phyloP scores from a whole-genome alignment of 2,888 invertebrate species.

The Phortica magna region DNA sequence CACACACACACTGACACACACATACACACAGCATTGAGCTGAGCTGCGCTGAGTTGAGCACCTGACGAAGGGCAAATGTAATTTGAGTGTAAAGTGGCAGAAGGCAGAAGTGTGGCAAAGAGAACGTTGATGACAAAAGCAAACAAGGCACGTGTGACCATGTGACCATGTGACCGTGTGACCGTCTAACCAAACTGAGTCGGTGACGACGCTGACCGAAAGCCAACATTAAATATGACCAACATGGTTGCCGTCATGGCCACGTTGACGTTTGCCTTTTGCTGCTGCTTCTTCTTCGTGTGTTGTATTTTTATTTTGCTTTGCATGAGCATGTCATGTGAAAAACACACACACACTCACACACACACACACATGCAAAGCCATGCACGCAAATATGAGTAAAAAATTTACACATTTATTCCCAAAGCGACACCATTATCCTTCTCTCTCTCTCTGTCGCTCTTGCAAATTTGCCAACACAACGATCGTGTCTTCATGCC shows the following conservation, averaged over 20 bases:
- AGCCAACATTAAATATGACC: slow-evolving; percentile 63
- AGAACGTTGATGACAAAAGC: not conserved
- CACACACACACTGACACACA: slow-evolving; percentile 1
- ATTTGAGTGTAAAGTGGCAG: too few relatives aligned
- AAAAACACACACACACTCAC: not conserved
- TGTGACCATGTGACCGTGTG: not conserved
- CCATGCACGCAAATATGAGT: not conserved
- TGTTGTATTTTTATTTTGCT: too few relatives aligned
- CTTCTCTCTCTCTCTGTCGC: not conserved
- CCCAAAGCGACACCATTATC: not conserved
- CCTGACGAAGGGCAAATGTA: too few relatives aligned
- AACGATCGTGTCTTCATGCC: not conserved
- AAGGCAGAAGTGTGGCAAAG: not conserved
- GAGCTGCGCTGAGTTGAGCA: too few relatives aligned
- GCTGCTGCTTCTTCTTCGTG: slow-evolving; percentile 1
- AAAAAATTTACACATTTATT: slow-evolving; percentile 19
- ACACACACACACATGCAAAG: slow-evolving; percentile 6
- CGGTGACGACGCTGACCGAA: slow-evolving; percentile 10
- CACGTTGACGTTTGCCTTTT: slow-evolving; percentile 58
- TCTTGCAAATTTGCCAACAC: not conserved
- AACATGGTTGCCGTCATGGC: slow-evolving; percentile 58
- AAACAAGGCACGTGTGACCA: not conserved
- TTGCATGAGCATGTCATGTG: not conserved
- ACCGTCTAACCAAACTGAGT: not conserved
- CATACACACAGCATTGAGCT: too few relatives aligned